These are phyloP conservation scores for Blennius ocellaris DNA, from an alignment of 2,113 vertebrate species.

Conservation along the genomic window DNA sequence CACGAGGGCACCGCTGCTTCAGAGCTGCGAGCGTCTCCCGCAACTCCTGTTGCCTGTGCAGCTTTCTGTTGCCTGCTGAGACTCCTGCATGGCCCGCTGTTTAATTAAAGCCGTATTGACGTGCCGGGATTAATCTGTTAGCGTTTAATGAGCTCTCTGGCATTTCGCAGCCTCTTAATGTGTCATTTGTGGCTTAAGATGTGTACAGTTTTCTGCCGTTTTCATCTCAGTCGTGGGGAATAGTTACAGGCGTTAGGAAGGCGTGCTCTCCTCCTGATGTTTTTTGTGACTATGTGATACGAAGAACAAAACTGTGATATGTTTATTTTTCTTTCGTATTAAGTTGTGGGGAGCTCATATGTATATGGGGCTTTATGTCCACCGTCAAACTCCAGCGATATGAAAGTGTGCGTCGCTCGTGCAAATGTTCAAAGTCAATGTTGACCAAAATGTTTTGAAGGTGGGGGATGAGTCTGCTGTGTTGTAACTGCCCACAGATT, in stretches of 20 bases:
- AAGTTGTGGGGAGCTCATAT: too few relatives aligned
- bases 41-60: neutral
- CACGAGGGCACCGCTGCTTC: conserved; percentile 55
- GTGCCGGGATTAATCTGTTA: conserved; percentile 48
- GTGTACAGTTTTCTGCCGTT: conserved; percentile 9
- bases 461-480: conserved; percentile 18
- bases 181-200: conserved; percentile 7
- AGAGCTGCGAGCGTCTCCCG: neutral
- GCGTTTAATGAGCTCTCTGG: conserved; percentile 63
- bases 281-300: conserved; percentile 1
- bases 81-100: conserved; percentile 50
- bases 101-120: conserved; percentile 60
- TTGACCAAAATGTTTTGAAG: conserved; percentile 42
- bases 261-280: neutral
- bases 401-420: conserved; percentile 9
- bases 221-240: neutral
- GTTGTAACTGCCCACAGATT: conserved; percentile 15
- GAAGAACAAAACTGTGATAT: too few relatives aligned
- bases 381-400: conserved; percentile 4
- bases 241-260: neutral
- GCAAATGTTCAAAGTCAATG: conserved; percentile 60
- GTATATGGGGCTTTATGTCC: neutral
- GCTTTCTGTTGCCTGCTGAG: conserved; percentile 15
- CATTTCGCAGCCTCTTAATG: conserved; percentile 47
- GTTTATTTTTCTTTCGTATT: too few relatives aligned